A percentile compares a stretch with the other conserved stretches of the same genome.
phyloP scores from a whole-genome alignment of 2,888 invertebrate species.

The Capitulum mitella region DNA sequence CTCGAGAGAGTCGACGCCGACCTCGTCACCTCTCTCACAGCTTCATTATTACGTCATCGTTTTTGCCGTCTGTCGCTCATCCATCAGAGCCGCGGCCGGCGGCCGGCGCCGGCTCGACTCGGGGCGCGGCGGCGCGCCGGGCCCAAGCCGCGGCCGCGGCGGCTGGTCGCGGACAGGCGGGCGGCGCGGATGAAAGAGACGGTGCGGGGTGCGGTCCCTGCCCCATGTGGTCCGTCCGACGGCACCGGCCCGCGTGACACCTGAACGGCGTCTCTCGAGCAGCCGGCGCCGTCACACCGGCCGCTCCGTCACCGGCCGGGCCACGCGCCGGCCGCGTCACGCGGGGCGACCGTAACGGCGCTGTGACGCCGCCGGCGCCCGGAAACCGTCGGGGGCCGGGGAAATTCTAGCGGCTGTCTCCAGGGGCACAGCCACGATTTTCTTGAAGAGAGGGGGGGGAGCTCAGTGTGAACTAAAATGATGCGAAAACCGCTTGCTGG shows the following conservation, averaged over 20 bases:
- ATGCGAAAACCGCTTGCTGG: too few relatives aligned
- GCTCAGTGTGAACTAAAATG: too few relatives aligned
- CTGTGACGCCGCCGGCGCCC: too few relatives aligned
- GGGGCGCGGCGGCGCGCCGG: background rate
- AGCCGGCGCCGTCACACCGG: slow-evolving; percentile 22
- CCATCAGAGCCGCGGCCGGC: background rate
- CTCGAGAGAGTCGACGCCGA: background rate
- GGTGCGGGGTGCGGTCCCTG: slow-evolving; percentile 20
- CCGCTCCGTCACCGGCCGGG: slow-evolving; percentile 27
- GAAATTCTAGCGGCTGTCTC: too few relatives aligned
- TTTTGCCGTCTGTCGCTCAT: slow-evolving; percentile 20
- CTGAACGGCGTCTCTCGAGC: slow-evolving; percentile 26
- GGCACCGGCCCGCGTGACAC: slow-evolving; percentile 28
- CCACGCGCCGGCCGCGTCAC: background rate
- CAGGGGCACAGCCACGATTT: too few relatives aligned
- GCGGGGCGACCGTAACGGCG: too few relatives aligned
- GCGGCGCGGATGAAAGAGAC: background rate
- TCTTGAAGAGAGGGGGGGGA: too few relatives aligned
- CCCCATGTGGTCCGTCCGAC: slow-evolving; percentile 28
- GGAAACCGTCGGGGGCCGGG: too few relatives aligned
- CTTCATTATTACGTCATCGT: slow-evolving; percentile 24
- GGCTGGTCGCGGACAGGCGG: background rate
- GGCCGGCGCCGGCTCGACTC: background rate
- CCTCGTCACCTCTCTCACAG: slow-evolving; percentile 21
- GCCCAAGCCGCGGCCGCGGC: background rate